These are phyloP conservation scores for Thalpophila matura DNA, from an alignment of 2,888 invertebrate species.

Conservation along the genomic window DNA sequence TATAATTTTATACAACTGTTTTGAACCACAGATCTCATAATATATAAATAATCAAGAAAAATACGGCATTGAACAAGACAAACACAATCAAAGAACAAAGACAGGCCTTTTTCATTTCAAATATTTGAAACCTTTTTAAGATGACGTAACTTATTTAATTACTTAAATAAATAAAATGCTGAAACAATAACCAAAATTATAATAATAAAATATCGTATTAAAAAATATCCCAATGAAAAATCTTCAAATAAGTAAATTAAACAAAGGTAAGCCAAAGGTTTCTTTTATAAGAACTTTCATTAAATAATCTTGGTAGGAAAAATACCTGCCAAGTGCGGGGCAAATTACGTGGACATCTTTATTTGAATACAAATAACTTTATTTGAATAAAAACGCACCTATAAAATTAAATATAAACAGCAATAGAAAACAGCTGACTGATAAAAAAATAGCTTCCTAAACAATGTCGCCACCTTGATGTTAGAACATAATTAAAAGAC, in stretches of 20 bases:
- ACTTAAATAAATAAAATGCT: too few species aligned
- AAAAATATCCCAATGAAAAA: slow-evolving; percentile 10
- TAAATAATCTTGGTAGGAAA: slow-evolving; percentile 11
- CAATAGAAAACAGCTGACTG: neutral
- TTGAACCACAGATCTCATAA: too few species aligned
- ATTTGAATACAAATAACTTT: neutral
- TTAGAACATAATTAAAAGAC: neutral
- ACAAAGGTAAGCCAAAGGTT: slow-evolving; percentile 27
- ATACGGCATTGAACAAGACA: too few species aligned
- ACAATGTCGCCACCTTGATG: neutral
- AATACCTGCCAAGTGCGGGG: neutral
- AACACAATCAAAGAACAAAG: too few species aligned
- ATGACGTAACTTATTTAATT: too few species aligned
- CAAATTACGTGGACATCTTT: neutral
- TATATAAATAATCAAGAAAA: too few species aligned
- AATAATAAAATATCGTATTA: too few species aligned
- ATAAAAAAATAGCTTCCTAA: too few species aligned
- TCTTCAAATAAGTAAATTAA: slow-evolving; percentile 33
- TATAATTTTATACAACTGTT: too few species aligned
- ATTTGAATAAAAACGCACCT: neutral
- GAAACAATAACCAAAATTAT: too few species aligned
- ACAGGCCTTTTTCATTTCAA: too few species aligned
- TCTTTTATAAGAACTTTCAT: slow-evolving; percentile 10
- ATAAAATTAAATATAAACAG: neutral
- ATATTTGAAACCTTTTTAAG: too few species aligned